phyloP scores from a whole-genome alignment of 2,113 vertebrate genomes.

The Epinephelus moara region DNA sequence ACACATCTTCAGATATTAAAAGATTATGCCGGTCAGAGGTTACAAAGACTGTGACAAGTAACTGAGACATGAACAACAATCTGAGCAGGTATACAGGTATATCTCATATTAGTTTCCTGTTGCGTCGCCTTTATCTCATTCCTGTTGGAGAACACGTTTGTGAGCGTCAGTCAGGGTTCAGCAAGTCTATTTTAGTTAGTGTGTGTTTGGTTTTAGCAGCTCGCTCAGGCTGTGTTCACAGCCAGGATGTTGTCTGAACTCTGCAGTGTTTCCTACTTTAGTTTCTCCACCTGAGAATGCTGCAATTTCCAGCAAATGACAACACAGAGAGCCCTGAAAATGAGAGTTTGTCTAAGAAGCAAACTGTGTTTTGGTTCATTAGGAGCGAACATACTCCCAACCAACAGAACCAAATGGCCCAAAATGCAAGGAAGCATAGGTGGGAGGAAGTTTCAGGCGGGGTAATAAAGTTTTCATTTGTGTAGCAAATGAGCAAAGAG shows the following conservation, averaged over 20 bases:
- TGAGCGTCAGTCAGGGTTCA: constrained; percentile 59
- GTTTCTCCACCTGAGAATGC: constrained; percentile 4
- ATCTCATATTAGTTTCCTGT: constrained; percentile 60
- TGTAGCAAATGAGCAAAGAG: not conserved
- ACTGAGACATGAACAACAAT: constrained; percentile 67
- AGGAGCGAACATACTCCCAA: not conserved
- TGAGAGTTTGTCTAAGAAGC: not conserved
- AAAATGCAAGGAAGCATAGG: not conserved
- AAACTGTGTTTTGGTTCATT: not conserved
- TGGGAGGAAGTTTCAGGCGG: not conserved
- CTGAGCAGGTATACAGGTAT: constrained; percentile 28
- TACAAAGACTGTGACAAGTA: constrained; percentile 65
- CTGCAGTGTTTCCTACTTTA: constrained; percentile 11
- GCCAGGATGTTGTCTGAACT: constrained; percentile 15
- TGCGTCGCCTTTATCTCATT: constrained; percentile 49
- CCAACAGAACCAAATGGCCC: not conserved
- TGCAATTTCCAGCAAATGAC: constrained; percentile 8
- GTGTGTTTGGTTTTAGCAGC: constrained; percentile 42
- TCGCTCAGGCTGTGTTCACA: constrained; percentile 13
- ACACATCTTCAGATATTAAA: constrained; percentile 76
- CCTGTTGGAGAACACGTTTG: constrained; percentile 40
- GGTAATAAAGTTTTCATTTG: not conserved
- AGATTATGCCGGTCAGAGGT: constrained; percentile 74
- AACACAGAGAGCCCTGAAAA: not conserved
- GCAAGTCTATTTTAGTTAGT: constrained; percentile 37